Percentiles rank a stretch among this genome's conserved stretches.
phyloP scores from a whole-genome alignment of 1,140 invertebrate species.

The Drosophila truncata region DNA sequence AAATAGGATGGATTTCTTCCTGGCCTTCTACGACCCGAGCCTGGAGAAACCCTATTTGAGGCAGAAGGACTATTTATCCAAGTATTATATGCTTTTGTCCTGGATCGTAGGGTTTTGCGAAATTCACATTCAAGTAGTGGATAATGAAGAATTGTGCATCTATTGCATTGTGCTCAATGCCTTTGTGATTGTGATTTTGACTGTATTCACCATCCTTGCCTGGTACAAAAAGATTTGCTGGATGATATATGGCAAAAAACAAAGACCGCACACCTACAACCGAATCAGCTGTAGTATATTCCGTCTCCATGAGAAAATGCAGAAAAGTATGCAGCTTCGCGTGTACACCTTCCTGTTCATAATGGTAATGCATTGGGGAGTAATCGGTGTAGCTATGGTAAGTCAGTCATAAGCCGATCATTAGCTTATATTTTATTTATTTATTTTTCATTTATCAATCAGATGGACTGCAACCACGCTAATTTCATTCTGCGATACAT shows the following conservation, averaged over 20 bases:
- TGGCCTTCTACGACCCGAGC: constrained; percentile 58
- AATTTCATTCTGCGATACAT: constrained; percentile 23
- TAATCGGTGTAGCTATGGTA: too few species aligned
- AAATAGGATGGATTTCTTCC: too few species aligned
- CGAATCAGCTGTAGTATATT: constrained; percentile 87
- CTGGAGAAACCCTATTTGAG: constrained; percentile 64
- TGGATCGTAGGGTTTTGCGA: constrained; percentile 19
- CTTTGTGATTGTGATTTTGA: not conserved
- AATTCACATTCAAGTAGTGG: not conserved
- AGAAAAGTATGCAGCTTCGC: constrained; percentile 31
- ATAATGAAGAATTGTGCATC: too few species aligned
- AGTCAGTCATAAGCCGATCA: too few species aligned
- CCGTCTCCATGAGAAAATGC: constrained; percentile 31
- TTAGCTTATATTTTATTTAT: too few species aligned
- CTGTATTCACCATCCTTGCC: constrained; percentile 69
- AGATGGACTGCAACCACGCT: constrained; percentile 33
- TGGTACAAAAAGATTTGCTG: constrained; percentile 85
- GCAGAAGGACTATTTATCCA: constrained; percentile 71
- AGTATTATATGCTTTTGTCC: constrained; percentile 62
- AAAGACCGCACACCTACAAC: constrained; percentile 85
- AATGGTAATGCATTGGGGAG: constrained; percentile 86
- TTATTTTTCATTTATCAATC: not conserved
- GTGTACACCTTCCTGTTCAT: constrained; percentile 42
- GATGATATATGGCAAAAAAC: constrained; percentile 85
- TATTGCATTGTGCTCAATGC: too few species aligned